Base-by-base conservation (phyloP, 2,113 vertebrate species). In the Phylloscopus trochiloides region DNA sequence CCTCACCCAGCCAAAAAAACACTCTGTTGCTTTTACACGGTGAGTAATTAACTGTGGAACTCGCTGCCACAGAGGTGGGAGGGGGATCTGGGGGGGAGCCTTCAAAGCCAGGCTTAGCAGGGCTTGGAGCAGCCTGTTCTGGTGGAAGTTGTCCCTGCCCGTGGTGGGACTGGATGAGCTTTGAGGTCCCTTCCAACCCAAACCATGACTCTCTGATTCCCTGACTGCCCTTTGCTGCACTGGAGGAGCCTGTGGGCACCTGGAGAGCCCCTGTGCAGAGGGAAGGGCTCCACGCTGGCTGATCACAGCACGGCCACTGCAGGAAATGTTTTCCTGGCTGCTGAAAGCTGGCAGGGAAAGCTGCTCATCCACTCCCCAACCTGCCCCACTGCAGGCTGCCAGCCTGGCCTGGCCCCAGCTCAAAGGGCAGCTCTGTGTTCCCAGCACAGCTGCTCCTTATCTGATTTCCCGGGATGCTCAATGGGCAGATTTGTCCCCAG, bases 271-370 rank as follows among this genome's bases (percentile, higher is more conserved):
- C 20, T 4, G 22, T 8, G 47, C 54, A 6, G 25, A 52, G 55
- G 72, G 61, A 9, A 58, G 31, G 54, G 43, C 63, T 91, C 75
- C 86, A 76, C 3, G 16, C n/a, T 4, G 12, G 4, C 20, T 1
- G 71, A 67, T 67, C 81, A 34, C 31, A 7, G 59, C 58, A 0
- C 5, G 62, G 63, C 52, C 4, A 7, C 1, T 5, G 73, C 50
- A 36, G 68, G 55, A 15, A 55, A 25, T 22, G 25, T 31, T 86
- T 36, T 29, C 38, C 54, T 63, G 14, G 62, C 75, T 52, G 71
- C 17, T 31, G 66, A 31, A 66, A 90, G 20, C 92, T 94, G 91
- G 93, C 96, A 90, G 90, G 29, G 76, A 86, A 91, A 88, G 82
- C 81, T 73, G 89, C 90, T 77, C 4, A 6, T 52, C 78, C n/a